These are phyloP conservation scores for Mesoclemmys tuberculata DNA, from an alignment of 2,113 vertebrate species.

Conservation along the genomic window DNA sequence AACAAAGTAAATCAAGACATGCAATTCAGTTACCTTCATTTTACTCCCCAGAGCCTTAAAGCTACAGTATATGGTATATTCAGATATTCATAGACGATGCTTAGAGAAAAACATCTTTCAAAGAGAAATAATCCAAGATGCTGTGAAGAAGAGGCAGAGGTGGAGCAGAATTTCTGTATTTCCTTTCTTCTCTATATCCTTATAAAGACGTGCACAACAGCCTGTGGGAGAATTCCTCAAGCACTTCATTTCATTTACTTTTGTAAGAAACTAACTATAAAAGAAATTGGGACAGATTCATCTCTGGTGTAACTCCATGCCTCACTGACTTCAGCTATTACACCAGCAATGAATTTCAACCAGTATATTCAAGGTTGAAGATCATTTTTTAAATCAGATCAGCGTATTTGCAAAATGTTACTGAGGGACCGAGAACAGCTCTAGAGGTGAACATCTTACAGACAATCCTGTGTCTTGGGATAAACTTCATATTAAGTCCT, in stretches of 20 bases:
- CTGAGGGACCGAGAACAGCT: neutral
- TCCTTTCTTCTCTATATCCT: conserved; percentile 24
- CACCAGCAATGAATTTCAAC: neutral
- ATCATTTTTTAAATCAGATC: neutral
- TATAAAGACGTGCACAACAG: neutral
- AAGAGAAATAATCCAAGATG: neutral
- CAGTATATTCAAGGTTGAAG: neutral
- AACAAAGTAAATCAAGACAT: neutral
- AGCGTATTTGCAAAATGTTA: neutral
- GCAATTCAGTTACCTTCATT: neutral
- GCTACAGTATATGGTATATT: neutral
- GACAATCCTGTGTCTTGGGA: neutral
- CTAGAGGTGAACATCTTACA: neutral
- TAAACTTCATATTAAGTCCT: neutral
- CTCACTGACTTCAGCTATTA: neutral
- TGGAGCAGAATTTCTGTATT: neutral
- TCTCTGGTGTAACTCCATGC: neutral
- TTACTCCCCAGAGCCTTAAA: neutral
- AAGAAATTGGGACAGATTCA: neutral
- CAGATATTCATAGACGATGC: neutral
- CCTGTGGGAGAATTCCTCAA: neutral
- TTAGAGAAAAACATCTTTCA: neutral
- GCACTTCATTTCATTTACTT: conserved; percentile 4
- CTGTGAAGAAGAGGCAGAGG: neutral
- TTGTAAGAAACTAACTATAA: neutral